Evolutionary conservation across 1,140 invertebrate species (phyloP), one percentile per base, ranked within the genome.

Genomic region (Platyscapa corneri): DNA sequence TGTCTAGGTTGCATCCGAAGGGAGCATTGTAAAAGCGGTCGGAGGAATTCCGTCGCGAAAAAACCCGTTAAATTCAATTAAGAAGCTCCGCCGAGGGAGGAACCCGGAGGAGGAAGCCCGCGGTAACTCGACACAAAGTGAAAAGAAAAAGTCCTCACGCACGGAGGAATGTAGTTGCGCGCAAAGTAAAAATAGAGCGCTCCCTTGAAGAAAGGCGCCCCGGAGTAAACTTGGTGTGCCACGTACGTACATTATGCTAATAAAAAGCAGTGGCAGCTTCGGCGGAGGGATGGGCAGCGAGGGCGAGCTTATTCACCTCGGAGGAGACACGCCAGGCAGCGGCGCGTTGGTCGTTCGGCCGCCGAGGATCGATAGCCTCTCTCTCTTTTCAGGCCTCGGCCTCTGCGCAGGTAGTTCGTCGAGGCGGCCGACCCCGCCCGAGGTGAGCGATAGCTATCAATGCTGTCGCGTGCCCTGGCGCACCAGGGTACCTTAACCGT

Each of bases 281-380:
- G 42, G 64, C 16, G 34, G 39, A 23, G 65, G 39, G n/a, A 5
- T 30, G 10, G 37, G 1, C 37, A 23, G 39, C 18, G 8, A 8
- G 3, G 42, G 70, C 20, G 74, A 76, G 82, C 72, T 75, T 83
- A 83, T 83, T 83, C 82, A 76, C 70, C 70, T 75, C 72, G 83
- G 56, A 60, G 72, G 76, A 78, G 76, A 67, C 46, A 30, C 53
- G 30, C 30, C 20, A 39, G 56, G 56, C 27, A 27, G 23, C 20
- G 23, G 56, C 23, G 56, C 56, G 56, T 3, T 67, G 78, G 78
- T 67, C 65, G 64, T 80, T 80, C 56, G 46, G 12, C 64, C 70
- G 8, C n/a, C 49, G 32, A 30, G 46, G 76, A 84, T 84, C 83
- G 65, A 84, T 84, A 84, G 65, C 46, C n/a, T 46, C 65, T 60